Percentiles rank a stretch among this genome's conserved stretches.
These are phyloP conservation scores for Oophaga pumilio DNA, from an alignment of 2,113 vertebrate species.

Conservation along the genomic window DNA sequence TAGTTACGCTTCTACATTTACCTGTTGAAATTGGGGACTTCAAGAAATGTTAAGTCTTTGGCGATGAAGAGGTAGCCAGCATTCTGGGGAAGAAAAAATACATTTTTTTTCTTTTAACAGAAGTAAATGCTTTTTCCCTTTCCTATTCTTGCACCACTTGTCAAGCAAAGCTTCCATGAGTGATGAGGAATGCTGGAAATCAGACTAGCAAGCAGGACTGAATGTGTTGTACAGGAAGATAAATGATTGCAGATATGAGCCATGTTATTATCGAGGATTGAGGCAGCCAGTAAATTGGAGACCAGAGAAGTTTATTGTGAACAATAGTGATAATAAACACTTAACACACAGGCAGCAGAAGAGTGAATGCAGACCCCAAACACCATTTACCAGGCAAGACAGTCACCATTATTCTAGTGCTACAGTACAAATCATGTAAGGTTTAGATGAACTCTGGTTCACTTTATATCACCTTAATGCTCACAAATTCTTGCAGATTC, in stretches of 20 bases:
- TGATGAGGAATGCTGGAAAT: neutral
- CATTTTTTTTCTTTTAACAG: neutral
- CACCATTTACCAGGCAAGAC: neutral
- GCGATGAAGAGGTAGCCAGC: neutral
- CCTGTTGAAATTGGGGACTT: neutral
- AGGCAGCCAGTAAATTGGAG: constrained; percentile 27
- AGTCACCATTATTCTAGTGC: neutral
- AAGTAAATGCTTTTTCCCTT: no score
- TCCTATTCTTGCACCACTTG: neutral
- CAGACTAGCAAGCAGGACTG: neutral
- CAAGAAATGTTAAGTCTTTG: neutral
- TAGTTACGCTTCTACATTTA: neutral
- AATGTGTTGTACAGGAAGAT: constrained; percentile 16
- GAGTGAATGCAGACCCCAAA: neutral
- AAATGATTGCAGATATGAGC: constrained; percentile 21
- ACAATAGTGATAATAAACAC: constrained; percentile 40
- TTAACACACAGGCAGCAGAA: constrained; percentile 6
- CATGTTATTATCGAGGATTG: constrained; percentile 31
- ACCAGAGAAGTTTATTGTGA: constrained; percentile 38
- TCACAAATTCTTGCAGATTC: neutral
- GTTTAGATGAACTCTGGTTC: neutral
- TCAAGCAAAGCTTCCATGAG: neutral
- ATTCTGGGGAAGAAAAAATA: neutral
- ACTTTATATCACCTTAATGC: neutral
- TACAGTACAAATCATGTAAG: neutral